Conservation (phyloP, 2,888 invertebrate species). For the Chrysina gloriosa region DNA sequence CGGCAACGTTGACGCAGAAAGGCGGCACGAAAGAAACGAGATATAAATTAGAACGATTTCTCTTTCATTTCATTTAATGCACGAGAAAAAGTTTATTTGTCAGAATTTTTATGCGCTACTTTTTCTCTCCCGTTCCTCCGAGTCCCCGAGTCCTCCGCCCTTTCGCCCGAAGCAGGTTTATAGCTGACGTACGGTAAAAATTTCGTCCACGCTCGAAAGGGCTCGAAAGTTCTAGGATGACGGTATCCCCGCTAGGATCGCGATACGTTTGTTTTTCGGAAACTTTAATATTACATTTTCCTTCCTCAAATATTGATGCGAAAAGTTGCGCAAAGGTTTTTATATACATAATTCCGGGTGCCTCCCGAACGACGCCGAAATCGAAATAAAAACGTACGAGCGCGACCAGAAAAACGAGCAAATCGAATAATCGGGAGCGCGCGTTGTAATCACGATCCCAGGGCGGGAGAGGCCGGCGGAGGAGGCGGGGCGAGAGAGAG, state of each 20-base stretch:
- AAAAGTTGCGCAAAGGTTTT: slow-evolving; percentile 44
- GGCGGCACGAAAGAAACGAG: slow-evolving; percentile 3
- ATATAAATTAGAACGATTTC: slow-evolving; percentile 31
- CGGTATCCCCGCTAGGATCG: slow-evolving; percentile 16
- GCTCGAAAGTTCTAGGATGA: slow-evolving; percentile 9
- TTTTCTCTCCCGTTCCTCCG: slow-evolving; percentile 16
- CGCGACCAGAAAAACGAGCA: not conserved
- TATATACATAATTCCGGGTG: no score
- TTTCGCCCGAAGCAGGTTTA: not conserved
- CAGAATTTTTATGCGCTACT: slow-evolving; percentile 42
- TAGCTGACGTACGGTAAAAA: slow-evolving; percentile 31
- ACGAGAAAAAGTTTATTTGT: slow-evolving; percentile 43
- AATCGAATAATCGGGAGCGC: slow-evolving; percentile 10
- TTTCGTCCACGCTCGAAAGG: not conserved
- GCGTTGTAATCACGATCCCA: slow-evolving; percentile 12
- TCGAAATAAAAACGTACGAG: slow-evolving; percentile 1
- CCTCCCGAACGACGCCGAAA: no score
- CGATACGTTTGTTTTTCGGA: slow-evolving; percentile 44
- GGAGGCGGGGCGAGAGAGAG: no score
- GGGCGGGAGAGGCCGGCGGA: no score
- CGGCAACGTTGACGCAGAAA: not conserved
- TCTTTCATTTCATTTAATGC: slow-evolving; percentile 38
- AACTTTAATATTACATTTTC: slow-evolving; percentile 46
- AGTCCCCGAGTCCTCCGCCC: not conserved
- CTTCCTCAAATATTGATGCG: slow-evolving; percentile 45